Conservation (phyloP, 2,888 invertebrate genomes). For the Heliconius ethilla region DNA sequence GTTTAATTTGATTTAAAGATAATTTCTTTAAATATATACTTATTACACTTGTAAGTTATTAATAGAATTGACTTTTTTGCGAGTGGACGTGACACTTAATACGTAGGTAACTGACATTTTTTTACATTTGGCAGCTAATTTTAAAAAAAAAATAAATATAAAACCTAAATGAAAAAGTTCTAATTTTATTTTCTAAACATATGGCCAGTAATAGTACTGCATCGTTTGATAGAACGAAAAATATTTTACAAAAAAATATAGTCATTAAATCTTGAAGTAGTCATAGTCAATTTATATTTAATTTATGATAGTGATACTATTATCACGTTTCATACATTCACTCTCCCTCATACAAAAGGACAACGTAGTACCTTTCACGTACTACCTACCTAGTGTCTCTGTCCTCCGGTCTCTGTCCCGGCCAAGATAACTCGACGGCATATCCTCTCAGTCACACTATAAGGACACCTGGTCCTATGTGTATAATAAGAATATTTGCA, state of each 20-base stretch:
- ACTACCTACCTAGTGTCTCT: no score
- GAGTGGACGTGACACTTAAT: neutral
- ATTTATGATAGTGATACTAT: no score
- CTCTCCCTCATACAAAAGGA: no score
- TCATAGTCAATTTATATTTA: no score
- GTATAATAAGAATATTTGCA: no score
- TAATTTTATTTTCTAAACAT: neutral
- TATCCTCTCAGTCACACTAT: no score
- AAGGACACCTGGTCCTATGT: no score
- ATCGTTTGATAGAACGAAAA: neutral
- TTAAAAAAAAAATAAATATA: neutral
- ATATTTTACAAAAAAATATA: neutral
- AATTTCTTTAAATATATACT: neutral
- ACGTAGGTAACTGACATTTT: neutral
- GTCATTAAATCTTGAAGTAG: no score
- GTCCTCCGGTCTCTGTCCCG: no score
- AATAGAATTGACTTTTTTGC: neutral
- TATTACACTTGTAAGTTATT: neutral
- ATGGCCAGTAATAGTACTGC: neutral
- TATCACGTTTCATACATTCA: no score
- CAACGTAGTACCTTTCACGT: no score
- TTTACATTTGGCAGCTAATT: conserved; percentile 5
- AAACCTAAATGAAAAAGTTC: neutral
- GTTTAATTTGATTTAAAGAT: neutral
- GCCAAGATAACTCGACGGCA: no score